Evolutionary conservation across 2,797 vertebrate species (phyloP).

Genomic region (Bufotes viridis): DNA sequence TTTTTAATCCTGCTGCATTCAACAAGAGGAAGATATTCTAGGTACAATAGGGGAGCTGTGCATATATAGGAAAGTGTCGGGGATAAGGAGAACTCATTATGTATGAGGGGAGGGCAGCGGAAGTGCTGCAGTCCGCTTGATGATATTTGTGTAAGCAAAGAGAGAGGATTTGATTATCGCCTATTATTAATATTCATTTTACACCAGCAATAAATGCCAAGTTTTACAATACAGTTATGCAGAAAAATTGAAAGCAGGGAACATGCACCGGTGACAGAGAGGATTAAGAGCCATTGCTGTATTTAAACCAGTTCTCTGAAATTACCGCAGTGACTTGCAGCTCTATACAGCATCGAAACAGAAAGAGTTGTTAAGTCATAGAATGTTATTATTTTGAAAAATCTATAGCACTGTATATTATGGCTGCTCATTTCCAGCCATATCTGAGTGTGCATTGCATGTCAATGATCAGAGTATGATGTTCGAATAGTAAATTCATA

Average conservation of each 20-base stretch:
- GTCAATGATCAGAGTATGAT: neutral
- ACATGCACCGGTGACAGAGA: slow-evolving; percentile 27
- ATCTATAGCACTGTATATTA: neutral
- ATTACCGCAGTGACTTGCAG: neutral
- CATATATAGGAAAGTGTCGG: neutral
- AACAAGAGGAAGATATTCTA: slow-evolving; percentile 24
- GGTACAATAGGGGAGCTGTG: neutral
- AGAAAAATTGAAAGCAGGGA: slow-evolving; percentile 32
- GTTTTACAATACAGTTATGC: slow-evolving; percentile 46
- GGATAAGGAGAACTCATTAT: neutral
- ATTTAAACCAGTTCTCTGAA: slow-evolving; percentile 17
- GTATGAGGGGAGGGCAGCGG: neutral
- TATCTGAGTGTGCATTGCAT: neutral
- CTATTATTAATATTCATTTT: slow-evolving; percentile 57
- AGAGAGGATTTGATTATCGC: slow-evolving; percentile 35
- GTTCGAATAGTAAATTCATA: neutral
- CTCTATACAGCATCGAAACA: neutral
- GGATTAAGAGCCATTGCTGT: slow-evolving; percentile 6
- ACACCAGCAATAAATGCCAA: slow-evolving; percentile 50
- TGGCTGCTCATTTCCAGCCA: neutral
- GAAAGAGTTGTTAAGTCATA: neutral
- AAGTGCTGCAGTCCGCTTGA: slow-evolving; percentile 22
- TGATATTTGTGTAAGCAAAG: slow-evolving; percentile 38
- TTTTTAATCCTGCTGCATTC: slow-evolving; percentile 11
- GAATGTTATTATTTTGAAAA: slow-evolving; percentile 1